A percentile compares a stretch with the other conserved stretches of the same genome.
phyloP scores from a whole-genome alignment of 2,888 invertebrate genomes.

The Brachypalpus laphriformis region DNA sequence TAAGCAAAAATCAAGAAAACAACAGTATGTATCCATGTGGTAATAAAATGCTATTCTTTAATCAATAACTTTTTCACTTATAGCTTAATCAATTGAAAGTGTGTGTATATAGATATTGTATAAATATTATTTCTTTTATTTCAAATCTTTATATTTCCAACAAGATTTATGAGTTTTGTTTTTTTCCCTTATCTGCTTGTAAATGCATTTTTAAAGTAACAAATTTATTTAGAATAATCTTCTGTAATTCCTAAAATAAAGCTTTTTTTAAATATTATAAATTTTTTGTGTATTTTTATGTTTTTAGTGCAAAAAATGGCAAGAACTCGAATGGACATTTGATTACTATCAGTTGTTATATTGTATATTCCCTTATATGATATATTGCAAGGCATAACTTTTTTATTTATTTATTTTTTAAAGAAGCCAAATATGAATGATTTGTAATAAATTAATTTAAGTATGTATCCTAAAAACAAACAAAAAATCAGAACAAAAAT shows the following conservation, averaged over 20 bases:
- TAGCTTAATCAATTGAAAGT: slow-evolving; percentile 36
- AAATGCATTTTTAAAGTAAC: slow-evolving; percentile 57
- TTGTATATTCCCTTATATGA: slow-evolving; percentile 3
- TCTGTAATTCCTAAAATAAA: slow-evolving; percentile 40
- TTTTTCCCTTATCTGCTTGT: slow-evolving; percentile 32
- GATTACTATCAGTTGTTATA: slow-evolving; percentile 13
- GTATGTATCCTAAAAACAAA: not conserved
- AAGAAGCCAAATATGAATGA: slow-evolving; percentile 33
- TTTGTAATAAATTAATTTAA: slow-evolving; percentile 22
- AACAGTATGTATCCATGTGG: not conserved
- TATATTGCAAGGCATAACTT: slow-evolving; percentile 29
- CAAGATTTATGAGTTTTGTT: slow-evolving; percentile 10
- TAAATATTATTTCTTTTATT: slow-evolving; percentile 41
- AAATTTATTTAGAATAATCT: slow-evolving; percentile 13
- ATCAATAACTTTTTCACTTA: slow-evolving; percentile 44
- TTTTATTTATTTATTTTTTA: not conserved
- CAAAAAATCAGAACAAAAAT: not conserved
- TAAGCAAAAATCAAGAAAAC: not conserved
- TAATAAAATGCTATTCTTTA: slow-evolving; percentile 69
- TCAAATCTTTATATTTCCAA: slow-evolving; percentile 23
- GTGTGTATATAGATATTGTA: slow-evolving; percentile 44
- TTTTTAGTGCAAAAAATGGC: slow-evolving; percentile 60
- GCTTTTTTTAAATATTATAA: slow-evolving; percentile 12
- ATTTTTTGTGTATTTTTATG: slow-evolving; percentile 28
- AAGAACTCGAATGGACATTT: slow-evolving; percentile 65